A percentile compares a stretch with the other conserved stretches of the same genome.
These are phyloP conservation scores for Anthrax anthrax DNA, from an alignment of 2,888 invertebrate genomes.

Conservation along the genomic window DNA sequence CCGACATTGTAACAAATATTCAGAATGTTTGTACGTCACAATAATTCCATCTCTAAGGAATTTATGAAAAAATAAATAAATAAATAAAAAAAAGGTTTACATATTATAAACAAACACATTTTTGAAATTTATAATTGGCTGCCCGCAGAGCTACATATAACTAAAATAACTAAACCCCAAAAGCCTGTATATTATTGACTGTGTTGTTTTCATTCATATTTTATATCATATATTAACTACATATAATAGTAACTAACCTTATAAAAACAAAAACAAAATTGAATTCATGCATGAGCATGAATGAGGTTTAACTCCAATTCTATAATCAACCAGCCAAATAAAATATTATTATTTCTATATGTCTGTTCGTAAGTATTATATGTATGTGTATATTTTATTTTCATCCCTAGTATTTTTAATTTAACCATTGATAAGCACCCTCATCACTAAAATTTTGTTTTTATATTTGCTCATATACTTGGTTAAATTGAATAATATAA, in stretches of 20 bases:
- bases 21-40: too few species aligned
- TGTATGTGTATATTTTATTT: background rate
- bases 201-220: background rate
- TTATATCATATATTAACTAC: too few species aligned
- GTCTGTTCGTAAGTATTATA: background rate
- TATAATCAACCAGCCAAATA: too few species aligned
- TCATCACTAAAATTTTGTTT: background rate
- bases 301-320: too few species aligned
- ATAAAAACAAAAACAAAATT: too few species aligned
- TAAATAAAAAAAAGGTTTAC: too few species aligned
- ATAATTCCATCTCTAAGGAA: too few species aligned
- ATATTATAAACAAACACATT: slow-evolving; percentile 9
- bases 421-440: background rate
- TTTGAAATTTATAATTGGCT: slow-evolving; percentile 12
- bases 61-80: too few species aligned
- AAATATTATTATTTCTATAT: too few species aligned
- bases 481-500: background rate
- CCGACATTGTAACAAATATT: too few species aligned
- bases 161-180: slow-evolving; percentile 1
- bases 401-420: background rate
- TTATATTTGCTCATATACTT: background rate
- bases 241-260: too few species aligned
- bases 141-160: slow-evolving; percentile 8
- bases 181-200: background rate
- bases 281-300: too few species aligned